These are phyloP conservation scores for Lathronympha strigana DNA, from an alignment of 2,888 invertebrate species.

Conservation along the genomic window DNA sequence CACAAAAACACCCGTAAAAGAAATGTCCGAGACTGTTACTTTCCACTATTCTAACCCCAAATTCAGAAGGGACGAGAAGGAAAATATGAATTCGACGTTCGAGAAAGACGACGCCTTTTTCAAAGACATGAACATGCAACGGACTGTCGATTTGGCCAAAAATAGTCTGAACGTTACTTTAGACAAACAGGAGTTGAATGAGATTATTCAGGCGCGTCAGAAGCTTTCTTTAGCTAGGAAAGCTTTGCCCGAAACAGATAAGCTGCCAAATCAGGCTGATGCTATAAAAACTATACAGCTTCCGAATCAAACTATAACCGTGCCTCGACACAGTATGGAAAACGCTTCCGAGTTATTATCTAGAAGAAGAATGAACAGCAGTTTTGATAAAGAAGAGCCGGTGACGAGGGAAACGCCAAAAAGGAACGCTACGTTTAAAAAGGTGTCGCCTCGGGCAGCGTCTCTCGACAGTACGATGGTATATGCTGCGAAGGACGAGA, in stretches of 20 bases:
- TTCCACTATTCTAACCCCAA: conserved; percentile 74
- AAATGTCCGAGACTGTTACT: conserved; percentile 73
- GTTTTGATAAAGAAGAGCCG: conserved; percentile 64
- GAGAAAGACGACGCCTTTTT: conserved; percentile 74
- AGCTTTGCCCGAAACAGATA: conserved; percentile 70
- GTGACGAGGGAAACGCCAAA: conserved; percentile 65
- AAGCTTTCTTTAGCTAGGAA: conserved; percentile 75
- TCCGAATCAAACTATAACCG: conserved; percentile 75
- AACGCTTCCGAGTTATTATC: conserved; percentile 75
- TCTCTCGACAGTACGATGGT: conserved; percentile 72
- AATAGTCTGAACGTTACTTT: conserved; percentile 73
- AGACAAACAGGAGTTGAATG: conserved; percentile 77
- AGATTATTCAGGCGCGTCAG: conserved; percentile 77
- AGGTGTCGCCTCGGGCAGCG: conserved; percentile 61
- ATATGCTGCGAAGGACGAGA: conserved; percentile 67
- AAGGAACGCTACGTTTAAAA: conserved; percentile 75
- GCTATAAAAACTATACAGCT: conserved; percentile 71
- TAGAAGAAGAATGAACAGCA: conserved; percentile 66
- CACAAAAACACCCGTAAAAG: conserved; percentile 55
- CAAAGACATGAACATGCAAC: conserved; percentile 69
- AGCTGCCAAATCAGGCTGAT: conserved; percentile 60
- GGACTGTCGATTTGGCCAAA: conserved; percentile 60
- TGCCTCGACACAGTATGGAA: conserved; percentile 73
- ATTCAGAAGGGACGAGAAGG: conserved; percentile 70
- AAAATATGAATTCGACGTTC: conserved; percentile 68